These are phyloP conservation scores for Staurois parvus DNA, from an alignment of 2,797 vertebrate genomes.

Conservation along the genomic window DNA sequence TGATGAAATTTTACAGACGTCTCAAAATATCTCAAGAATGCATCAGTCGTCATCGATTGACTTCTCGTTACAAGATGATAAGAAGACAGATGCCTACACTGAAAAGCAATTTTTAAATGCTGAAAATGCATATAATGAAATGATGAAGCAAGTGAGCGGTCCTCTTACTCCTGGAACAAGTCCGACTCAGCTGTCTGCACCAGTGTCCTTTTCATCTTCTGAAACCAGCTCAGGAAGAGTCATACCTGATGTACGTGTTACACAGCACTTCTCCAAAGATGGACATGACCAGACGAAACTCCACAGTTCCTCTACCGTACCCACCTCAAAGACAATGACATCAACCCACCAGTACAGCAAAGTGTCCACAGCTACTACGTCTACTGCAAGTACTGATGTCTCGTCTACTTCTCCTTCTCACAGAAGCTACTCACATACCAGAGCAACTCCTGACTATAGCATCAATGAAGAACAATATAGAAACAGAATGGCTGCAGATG, in stretches of 20 bases:
- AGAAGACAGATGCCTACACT: slow-evolving; percentile 68
- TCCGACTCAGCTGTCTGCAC: slow-evolving; percentile 91
- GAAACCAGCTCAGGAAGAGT: slow-evolving; percentile 79
- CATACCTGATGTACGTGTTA: slow-evolving; percentile 87
- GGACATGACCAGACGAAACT: slow-evolving; percentile 85
- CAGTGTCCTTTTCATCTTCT: slow-evolving; percentile 85
- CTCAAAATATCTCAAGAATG: slow-evolving; percentile 78
- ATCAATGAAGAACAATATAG: slow-evolving; percentile 75
- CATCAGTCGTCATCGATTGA: slow-evolving; percentile 76
- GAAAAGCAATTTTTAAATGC: slow-evolving; percentile 90
- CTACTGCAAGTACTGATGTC: slow-evolving; percentile 68
- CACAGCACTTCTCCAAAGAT: slow-evolving; percentile 95
- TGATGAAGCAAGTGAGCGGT: slow-evolving; percentile 91
- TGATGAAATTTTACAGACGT: slow-evolving; percentile 90
- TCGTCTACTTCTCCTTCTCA: slow-evolving; percentile 74
- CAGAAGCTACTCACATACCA: slow-evolving; percentile 82
- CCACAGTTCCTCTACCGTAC: slow-evolving; percentile 81
- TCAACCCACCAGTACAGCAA: slow-evolving; percentile 69
- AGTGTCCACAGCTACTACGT: slow-evolving; percentile 72
- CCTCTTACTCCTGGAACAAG: slow-evolving; percentile 94
- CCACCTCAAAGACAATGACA: slow-evolving; percentile 72
- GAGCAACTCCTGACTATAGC: slow-evolving; percentile 71
- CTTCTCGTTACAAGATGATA: slow-evolving; percentile 71
- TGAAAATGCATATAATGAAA: slow-evolving; percentile 87
- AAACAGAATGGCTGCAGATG: slow-evolving; percentile 61